Base-by-base conservation (phyloP, 2,113 vertebrate species). In the Podarcis cretensis region DNA sequence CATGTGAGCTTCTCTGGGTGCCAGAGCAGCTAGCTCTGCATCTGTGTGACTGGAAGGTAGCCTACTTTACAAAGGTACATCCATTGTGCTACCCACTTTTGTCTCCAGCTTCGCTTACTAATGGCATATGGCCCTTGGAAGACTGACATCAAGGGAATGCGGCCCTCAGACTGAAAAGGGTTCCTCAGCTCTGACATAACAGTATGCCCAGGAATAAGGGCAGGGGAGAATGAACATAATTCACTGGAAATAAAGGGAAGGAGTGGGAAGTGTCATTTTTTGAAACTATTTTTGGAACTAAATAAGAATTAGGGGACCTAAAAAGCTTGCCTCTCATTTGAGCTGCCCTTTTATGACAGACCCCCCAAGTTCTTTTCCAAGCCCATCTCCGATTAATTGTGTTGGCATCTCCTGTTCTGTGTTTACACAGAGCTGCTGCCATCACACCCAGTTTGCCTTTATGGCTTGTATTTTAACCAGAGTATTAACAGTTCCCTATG, bases 381-480 rank as follows among this genome's bases (percentile, higher is more conserved):
- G 13, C 25, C 13, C 12, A 57, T 12, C 21, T 35, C 12, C 0
- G 40, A 13, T 25, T 12, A 78, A 78, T 23, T 35, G n/a, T 65
- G 66, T 32, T 79, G 37, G 40, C 21, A 32, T 86, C 63, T 79
- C 37, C 9, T 16, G 3, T 78, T 83, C 81, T 54, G 7, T n/a
- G 13, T 66, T 76, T 66, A 32, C 5, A 25, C 16, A 14, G 25
- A 63, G 6, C 59, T 4, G 21, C 21, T 35, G 20, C 21, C 10
- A 76, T 83, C 59, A 25, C 40, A 65, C 75, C 81, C 27, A 9
- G 4, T 83, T 78, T 48, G 40, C 59, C 37, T 63, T 43, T 1
- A 1, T 74, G 81, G 23, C 83, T 91, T 93, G 71, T 92, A 91
- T 95, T 54, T 94, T 92, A 83, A 90, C 86, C 79, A 16, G 84